These are phyloP conservation scores for Pseudorectes ferrugineus DNA, from an alignment of 2,113 vertebrate species.

Conservation along the genomic window DNA sequence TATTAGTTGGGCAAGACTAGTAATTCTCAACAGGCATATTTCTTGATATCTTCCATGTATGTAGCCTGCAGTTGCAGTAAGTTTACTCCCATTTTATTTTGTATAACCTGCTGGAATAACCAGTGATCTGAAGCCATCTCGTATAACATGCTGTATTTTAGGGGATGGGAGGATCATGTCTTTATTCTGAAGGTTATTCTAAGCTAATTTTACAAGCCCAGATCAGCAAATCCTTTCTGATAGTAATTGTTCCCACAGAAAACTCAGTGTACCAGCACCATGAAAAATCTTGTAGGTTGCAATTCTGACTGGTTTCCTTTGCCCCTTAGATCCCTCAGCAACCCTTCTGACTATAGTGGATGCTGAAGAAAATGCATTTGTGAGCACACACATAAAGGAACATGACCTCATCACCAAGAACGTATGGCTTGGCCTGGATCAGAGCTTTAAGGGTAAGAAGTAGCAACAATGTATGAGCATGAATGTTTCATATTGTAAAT, in stretches of 20 bases:
- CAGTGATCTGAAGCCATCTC: not conserved
- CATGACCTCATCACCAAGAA: conserved; percentile 83
- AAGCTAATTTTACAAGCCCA: not conserved
- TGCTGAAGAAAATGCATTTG: conserved; percentile 88
- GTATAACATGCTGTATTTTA: not conserved
- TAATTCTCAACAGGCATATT: not conserved
- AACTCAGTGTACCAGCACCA: not conserved
- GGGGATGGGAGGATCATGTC: not conserved
- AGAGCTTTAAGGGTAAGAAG: conserved; percentile 71
- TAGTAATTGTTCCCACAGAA: not conserved
- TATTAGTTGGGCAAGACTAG: not conserved
- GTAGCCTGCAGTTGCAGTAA: not conserved
- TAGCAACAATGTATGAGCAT: not conserved
- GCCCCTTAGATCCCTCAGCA: conserved; percentile 76
- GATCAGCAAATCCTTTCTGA: not conserved
- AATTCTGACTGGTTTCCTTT: not conserved
- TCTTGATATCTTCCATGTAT: not conserved
- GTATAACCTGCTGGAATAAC: not conserved
- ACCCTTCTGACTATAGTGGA: conserved; percentile 80
- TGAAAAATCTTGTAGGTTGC: not conserved
- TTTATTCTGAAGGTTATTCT: not conserved
- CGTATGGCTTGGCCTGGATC: conserved; percentile 84
- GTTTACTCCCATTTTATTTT: not conserved
- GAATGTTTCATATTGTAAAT: not conserved
- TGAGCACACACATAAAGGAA: conserved; percentile 76